These are phyloP conservation scores for Mercenaria mercenaria DNA, from an alignment of 1,140 invertebrate genomes.

Conservation along the genomic window DNA sequence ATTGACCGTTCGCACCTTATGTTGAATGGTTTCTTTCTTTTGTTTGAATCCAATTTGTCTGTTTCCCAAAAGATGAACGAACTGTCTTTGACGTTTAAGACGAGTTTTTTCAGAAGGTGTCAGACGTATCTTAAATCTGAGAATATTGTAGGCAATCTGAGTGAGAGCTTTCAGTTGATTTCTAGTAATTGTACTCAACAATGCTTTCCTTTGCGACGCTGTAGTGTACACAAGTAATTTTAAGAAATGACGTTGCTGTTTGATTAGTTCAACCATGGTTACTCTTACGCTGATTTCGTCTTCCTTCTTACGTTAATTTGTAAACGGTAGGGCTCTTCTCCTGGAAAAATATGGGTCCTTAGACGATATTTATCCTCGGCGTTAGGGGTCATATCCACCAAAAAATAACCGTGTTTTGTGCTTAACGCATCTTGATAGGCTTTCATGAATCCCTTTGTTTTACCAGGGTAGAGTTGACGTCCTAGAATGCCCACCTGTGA, in stretches of 20 bases:
- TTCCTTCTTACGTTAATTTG: background rate
- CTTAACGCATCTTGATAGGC: conserved; percentile 11
- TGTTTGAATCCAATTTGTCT: background rate
- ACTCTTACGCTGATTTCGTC: background rate
- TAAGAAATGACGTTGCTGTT: conserved; percentile 17
- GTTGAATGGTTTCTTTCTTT: background rate
- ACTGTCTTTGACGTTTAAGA: background rate
- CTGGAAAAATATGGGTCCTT: conserved; percentile 21
- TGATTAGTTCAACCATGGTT: conserved; percentile 13
- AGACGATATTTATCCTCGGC: background rate
- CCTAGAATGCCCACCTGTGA: conserved; percentile 21
- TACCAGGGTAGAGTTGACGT: conserved; percentile 44
- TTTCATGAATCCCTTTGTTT: background rate
- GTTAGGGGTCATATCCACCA: conserved; percentile 16
- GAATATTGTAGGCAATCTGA: conserved; percentile 15
- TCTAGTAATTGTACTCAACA: background rate
- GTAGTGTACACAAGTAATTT: background rate
- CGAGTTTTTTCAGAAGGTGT: background rate
- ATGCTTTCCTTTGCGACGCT: background rate
- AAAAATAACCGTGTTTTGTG: background rate
- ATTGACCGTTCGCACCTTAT: background rate
- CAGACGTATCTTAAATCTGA: background rate
- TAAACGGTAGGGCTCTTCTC: conserved; percentile 1
- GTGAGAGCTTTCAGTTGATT: background rate
- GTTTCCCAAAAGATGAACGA: conserved; percentile 2